Evolutionary conservation across 2,888 invertebrate species (phyloP), one percentile per base, ranked within the genome.

Genomic region (Dilophus febrilis): DNA sequence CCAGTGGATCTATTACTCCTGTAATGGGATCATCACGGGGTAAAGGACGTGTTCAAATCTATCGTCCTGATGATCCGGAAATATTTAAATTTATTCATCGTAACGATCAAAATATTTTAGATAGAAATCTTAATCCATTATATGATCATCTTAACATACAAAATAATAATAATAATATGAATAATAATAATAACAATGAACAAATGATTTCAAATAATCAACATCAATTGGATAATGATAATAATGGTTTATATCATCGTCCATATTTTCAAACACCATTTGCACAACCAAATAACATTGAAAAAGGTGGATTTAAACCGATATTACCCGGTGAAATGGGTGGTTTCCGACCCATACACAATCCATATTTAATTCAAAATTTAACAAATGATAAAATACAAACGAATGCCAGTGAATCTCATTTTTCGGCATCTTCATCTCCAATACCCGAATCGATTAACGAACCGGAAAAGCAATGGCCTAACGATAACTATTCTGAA

Each of bases 301-400:
- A 82, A 59, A 72, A 72, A 16, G 82, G 83, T 13, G 84, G 84
- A 2, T 86, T 86, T 53, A 64, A 75, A 12, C 86, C 86, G 13
- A 69, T 82, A 50, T 55, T 82, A 14, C 83, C 84, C 2, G 74
- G 74, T 30, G 70, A 70, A 37, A 48, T 72, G 44, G 76, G 80
- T 29, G 84, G 84, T 7, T 85, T 85, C 51, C 71, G 68, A 53
- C 85, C 85, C 1, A 74, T 77, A 16, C 55, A 53, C 53, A 71
- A 67, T 54, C 71, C 64, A 53, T 40, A 49, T 59, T 16, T 26
- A 2, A 26, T 34, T 8, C 45, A 47, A 52, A 40, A 52, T 54
- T 46, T 50, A 60, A 44, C 51, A 48, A 31, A 40, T 55, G 40
- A 36, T 52, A 33, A 33, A 7, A 14, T 33, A 6, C 16, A 16